Percentiles rank a stretch among this genome's conserved stretches.
Evolutionary conservation across 64 coral and sea anemone species (phyloP).

Genomic region (Pocillopora verrucosa): DNA sequence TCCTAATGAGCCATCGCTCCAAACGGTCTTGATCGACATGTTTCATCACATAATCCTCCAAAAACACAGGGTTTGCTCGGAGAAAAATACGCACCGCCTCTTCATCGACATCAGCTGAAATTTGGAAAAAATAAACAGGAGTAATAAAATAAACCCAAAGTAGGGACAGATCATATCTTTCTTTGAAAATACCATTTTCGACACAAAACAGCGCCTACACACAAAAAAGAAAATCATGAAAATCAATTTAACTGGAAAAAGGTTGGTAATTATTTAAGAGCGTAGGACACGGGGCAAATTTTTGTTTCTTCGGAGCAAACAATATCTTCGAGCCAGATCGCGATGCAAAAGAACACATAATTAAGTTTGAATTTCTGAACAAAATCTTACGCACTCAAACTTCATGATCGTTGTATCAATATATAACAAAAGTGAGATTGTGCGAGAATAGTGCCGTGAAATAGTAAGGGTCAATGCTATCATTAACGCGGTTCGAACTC

Average conservation of each 20-base stretch:
- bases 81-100: constrained; percentile 78
- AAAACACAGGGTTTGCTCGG: constrained; percentile 88
- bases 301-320: neutral
- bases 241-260: neutral
- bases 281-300: neutral
- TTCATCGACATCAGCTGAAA: constrained; percentile 54
- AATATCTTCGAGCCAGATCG: neutral
- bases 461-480: neutral
- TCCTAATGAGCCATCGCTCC: constrained; percentile 92
- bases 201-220: neutral
- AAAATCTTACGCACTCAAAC: neutral
- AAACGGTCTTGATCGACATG: constrained; percentile 93
- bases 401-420: neutral
- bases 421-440: neutral
- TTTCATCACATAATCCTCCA: constrained; percentile 95
- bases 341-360: neutral
- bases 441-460: neutral
- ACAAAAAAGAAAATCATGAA: neutral
- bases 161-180: neutral
- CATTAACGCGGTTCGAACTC: neutral
- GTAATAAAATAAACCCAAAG: neutral
- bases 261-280: neutral
- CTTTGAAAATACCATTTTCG: neutral
- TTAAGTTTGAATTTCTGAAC: neutral
- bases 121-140: neutral